A percentile compares a stretch with the other conserved stretches of the same genome.
Conservation (phyloP, 2,888 invertebrate genomes). For the Oscheius sp. region DNA sequence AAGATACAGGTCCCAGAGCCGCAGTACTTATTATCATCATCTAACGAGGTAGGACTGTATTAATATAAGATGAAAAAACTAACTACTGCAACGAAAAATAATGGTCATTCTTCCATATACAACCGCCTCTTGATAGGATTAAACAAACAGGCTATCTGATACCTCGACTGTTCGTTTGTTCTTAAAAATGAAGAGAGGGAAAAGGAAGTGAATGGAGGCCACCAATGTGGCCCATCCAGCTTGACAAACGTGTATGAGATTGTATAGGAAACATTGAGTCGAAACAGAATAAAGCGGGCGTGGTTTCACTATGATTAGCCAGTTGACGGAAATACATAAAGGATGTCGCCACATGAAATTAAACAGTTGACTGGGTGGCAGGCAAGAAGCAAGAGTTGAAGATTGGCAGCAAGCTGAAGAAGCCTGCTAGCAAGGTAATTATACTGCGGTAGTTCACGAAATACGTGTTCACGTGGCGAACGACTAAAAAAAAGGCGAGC, state of each 20-base stretch:
- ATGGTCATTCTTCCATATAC: neutral
- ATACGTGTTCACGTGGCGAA: conserved; percentile 12
- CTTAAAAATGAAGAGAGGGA: conserved; percentile 1
- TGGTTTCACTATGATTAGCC: neutral
- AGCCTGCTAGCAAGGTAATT: conserved; percentile 14
- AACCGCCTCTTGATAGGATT: conserved; percentile 24
- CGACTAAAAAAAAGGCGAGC: conserved; percentile 8
- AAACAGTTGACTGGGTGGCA: neutral
- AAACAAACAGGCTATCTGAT: conserved; percentile 21
- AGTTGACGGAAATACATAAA: too few relatives aligned
- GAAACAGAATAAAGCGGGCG: neutral
- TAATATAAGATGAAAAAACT: too few relatives aligned
- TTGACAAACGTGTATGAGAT: conserved; percentile 7
- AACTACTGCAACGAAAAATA: conserved; percentile 1
- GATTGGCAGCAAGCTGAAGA: neutral
- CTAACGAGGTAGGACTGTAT: too few relatives aligned
- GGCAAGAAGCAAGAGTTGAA: neutral
- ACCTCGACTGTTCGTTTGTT: conserved; percentile 4
- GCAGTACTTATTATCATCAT: too few relatives aligned
- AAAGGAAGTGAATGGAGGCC: neutral
- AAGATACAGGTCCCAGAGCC: too few relatives aligned
- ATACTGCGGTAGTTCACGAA: conserved; percentile 7
- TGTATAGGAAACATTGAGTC: conserved; percentile 6
- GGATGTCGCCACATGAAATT: conserved; percentile 8
- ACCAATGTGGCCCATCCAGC: conserved; percentile 7